Evolutionary conservation across 1,140 invertebrate genomes (phyloP), one percentile per base, ranked within the genome.

Genomic region (Heliconius melpomene): DNA sequence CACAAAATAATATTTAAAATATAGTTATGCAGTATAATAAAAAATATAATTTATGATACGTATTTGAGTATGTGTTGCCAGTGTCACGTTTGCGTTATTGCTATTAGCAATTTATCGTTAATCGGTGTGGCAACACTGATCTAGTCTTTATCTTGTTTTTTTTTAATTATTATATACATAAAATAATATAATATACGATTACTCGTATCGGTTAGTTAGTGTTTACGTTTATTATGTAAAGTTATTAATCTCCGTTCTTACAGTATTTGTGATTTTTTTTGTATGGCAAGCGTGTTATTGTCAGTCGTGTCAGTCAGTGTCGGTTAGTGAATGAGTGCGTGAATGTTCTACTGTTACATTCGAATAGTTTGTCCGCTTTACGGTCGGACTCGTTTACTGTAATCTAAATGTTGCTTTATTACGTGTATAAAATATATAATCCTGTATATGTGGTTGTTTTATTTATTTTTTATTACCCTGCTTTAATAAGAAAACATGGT

Each of bases 351-450:
- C 92, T 95, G 90, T 94, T 94, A 95, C 94, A 94, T 94, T 94
- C 93, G 91, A 93, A 92, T 94, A 94, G 90, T 91, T 92, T 89
- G 29, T 90, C 89, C 87, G 85, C 87, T 84, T 75, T 72, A 82
- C 85, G 88, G 86, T 82, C 85, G 76, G 90, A 91, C 89, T 90
- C 89, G 90, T 94, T 92, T 91, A 91, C 91, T 87, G 89, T 92
- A 93, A 94, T 94, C 91, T 94, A 93, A 94, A 95, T 95, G 94
- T 95, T 94, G 94, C 94, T 95, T 95, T 94, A 94, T 94, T 88
- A 94, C 93, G 91, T 94, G 89, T 94, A 95, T 89, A 93, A 94
- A 94, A 95, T 94, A 94, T 94, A 94, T 95, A 94, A 94, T 94
- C 93, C 92, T 89, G 86, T 94, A 93, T 87, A 94, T 83, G 85